These are phyloP conservation scores for Pycnomerus fuliginosus DNA, from an alignment of 2,888 invertebrate species.

Conservation along the genomic window DNA sequence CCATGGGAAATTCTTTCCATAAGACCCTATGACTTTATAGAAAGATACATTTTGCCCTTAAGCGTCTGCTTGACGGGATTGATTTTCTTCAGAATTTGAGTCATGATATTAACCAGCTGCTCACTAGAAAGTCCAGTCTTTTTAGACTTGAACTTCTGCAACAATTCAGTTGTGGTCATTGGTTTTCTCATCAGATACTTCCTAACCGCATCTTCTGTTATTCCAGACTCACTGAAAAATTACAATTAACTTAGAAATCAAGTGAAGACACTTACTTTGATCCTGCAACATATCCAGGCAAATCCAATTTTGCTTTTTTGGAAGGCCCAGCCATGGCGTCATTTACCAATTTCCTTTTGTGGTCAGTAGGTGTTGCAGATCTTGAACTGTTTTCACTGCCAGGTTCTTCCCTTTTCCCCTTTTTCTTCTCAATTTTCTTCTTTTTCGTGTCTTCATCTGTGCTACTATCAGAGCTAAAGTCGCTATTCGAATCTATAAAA, in stretches of 20 bases:
- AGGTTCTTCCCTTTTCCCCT: constrained; percentile 34
- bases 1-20: no score
- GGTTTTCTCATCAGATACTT: constrained; percentile 95
- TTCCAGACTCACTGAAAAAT: constrained; percentile 74
- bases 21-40: constrained; percentile 74
- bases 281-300: constrained; percentile 54
- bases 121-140: constrained; percentile 88
- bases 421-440: constrained; percentile 54
- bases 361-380: constrained; percentile 55
- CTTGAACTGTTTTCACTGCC: constrained; percentile 58
- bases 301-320: constrained; percentile 60
- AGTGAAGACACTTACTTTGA: constrained; percentile 46
- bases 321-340: constrained; percentile 54
- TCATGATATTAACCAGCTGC: constrained; percentile 90
- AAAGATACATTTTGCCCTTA: constrained; percentile 93
- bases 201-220: constrained; percentile 92
- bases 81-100: constrained; percentile 90
- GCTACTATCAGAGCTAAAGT: constrained; percentile 69
- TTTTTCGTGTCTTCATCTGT: constrained; percentile 70
- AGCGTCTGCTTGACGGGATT: constrained; percentile 91
- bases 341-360: constrained; percentile 50
- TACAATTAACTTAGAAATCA: constrained; percentile 5
- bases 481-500: constrained; percentile 39
- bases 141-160: constrained; percentile 94
- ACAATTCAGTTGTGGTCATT: constrained; percentile 93